phyloP scores from a whole-genome alignment of 1,140 invertebrate genomes.

The Drosophila novamexicana region DNA sequence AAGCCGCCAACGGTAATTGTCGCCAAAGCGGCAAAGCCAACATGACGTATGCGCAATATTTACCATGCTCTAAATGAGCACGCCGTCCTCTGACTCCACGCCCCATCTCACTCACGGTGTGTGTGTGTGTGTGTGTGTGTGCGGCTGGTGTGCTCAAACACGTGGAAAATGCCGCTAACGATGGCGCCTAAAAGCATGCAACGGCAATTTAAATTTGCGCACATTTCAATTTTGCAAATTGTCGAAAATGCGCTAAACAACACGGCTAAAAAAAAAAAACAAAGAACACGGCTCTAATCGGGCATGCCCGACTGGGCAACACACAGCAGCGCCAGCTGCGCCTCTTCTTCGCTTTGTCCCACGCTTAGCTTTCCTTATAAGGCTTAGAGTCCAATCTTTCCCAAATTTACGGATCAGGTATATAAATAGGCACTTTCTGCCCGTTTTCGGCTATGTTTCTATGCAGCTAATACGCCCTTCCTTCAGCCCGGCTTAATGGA shows the following conservation, averaged over 20 bases:
- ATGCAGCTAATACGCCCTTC: background rate
- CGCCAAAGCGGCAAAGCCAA: constrained; percentile 50
- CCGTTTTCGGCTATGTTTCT: too few species aligned
- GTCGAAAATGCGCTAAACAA: constrained; percentile 53
- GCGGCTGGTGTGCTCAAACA: constrained; percentile 64
- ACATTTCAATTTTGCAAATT: constrained; percentile 76
- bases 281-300: background rate
- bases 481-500: too few species aligned
- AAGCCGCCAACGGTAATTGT: constrained; percentile 77
- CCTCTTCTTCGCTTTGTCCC: too few species aligned
- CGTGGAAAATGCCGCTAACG: constrained; percentile 80
- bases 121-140: constrained; percentile 8
- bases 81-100: background rate
- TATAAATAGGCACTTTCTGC: too few species aligned
- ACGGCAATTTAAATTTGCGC: constrained; percentile 74
- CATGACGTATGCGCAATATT: constrained; percentile 79
- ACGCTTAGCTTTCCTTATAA: too few species aligned
- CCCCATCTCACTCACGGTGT: background rate
- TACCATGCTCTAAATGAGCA: constrained; percentile 68
- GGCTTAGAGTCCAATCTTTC: too few species aligned
- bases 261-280: constrained; percentile 12
- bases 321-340: too few species aligned
- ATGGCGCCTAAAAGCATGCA: constrained; percentile 76
- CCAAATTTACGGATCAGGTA: too few species aligned
- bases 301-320: too few species aligned